Base-by-base conservation (phyloP, 2,113 vertebrate species). In the Ptychochromis oligacanthus region DNA sequence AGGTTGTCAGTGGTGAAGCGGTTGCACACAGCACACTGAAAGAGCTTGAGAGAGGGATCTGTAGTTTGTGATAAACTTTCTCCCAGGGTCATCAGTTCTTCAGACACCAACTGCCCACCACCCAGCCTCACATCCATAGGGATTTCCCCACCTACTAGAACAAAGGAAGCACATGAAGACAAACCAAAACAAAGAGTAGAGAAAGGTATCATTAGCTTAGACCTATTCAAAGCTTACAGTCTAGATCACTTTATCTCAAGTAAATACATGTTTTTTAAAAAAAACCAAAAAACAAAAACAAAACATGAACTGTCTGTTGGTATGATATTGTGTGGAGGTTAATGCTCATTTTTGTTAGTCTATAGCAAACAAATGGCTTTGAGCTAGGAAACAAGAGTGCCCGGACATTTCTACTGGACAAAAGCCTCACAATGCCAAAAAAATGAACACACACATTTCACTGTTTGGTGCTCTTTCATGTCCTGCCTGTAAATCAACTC, bases 21-120 rank as follows among this genome's bases (percentile, higher is more conserved):
- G 97, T 99, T 99, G 95, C 98, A 99, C 89, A 99, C 98, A 0
- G 98, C 98, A 0, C 98, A 99, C 92, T 99, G 98, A 95, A 99
- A 99, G 70, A 99, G 97, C 96, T 99, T 99, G 92, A 99, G 96
- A 0, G 98, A 98, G 0, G 98, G 98, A 93, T 99, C 98, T 1
- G 97, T 99, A 11, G 97, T 98, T 91, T 99, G 97, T 0, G 98
- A 98, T 91, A 99, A 97, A 91, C 97, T 98, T 94, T 99, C 98
- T 36, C 98, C 98, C 86, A 99, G 92, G 93, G 97, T 99, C 98
- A 99, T 98, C 92, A 99, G 96, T 95, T 99, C 98, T 94, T 99
- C 98, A 0, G 97, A 98, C 91, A 99, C 98, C 95, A 99, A 95
- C 95, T 99, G 98, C 77, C 98, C 98, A 3, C 97, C 95, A 34